phyloP scores from a whole-genome alignment of 2,888 invertebrate genomes.

The Autographa pulchrina region DNA sequence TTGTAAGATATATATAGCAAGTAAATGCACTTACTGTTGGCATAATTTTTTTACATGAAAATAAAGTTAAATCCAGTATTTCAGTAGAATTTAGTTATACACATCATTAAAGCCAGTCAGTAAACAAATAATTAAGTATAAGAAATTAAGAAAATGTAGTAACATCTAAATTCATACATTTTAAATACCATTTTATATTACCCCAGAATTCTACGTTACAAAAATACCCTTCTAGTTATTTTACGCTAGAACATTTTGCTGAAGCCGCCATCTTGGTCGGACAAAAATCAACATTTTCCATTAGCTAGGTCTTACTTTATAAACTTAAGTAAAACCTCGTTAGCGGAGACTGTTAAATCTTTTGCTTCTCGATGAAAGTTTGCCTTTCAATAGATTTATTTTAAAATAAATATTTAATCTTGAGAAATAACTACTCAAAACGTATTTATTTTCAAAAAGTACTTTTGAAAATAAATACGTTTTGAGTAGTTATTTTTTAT shows the following conservation, averaged over 20 bases:
- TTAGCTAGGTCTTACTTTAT: slow-evolving; percentile 40
- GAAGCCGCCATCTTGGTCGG: slow-evolving; percentile 17
- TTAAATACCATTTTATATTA: not conserved
- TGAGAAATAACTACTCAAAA: slow-evolving; percentile 12
- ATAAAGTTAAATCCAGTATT: too few relatives aligned
- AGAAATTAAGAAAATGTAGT: not conserved
- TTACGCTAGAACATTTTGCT: slow-evolving; percentile 11
- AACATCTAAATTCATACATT: not conserved
- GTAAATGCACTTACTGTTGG: too few relatives aligned
- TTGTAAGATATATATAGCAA: too few relatives aligned
- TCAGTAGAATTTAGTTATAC: too few relatives aligned
- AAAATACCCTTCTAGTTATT: slow-evolving; percentile 21
- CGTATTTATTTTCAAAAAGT: not conserved
- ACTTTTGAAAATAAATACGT: not conserved
- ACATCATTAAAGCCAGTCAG: too few relatives aligned
- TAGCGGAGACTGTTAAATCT: slow-evolving; percentile 50
- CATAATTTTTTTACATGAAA: too few relatives aligned
- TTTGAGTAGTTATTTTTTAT: slow-evolving; percentile 3
- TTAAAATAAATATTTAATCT: slow-evolving; percentile 16
- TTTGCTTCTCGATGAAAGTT: slow-evolving; percentile 37
- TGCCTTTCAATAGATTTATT: slow-evolving; percentile 37
- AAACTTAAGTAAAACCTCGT: slow-evolving; percentile 54
- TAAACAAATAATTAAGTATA: not conserved
- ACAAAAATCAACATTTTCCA: slow-evolving; percentile 56
- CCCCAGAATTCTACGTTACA: slow-evolving; percentile 11